A percentile compares a stretch with the other conserved stretches of the same genome.
Evolutionary conservation across 1,140 invertebrate genomes (phyloP).

Genomic region (Stegodyphus mimosarum): DNA sequence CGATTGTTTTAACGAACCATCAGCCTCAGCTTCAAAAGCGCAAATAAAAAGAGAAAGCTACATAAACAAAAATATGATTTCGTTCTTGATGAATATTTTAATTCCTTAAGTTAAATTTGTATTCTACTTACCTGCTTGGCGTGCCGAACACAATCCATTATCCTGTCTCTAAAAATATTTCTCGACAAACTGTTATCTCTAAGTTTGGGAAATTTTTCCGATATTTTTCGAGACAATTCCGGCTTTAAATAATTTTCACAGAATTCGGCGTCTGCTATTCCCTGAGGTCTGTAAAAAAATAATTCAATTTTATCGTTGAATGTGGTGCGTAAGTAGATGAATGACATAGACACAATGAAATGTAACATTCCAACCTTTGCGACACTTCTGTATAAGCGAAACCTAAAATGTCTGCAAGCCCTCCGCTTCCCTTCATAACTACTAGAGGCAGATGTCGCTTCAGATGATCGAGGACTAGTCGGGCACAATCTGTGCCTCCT

Average conservation of each 20-base stretch:
- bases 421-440: slow-evolving; percentile 69
- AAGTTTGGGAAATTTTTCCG: slow-evolving; percentile 66
- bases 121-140: slow-evolving; percentile 62
- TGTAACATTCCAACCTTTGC: slow-evolving; percentile 65
- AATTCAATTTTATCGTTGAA: neutral
- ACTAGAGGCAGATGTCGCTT: slow-evolving; percentile 69
- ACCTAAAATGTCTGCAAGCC: slow-evolving; percentile 68
- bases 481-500: slow-evolving; percentile 67
- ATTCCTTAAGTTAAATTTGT: too few relatives aligned
- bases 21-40: too few relatives aligned
- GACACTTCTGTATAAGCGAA: slow-evolving; percentile 68
- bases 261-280: slow-evolving; percentile 66
- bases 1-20: too few relatives aligned
- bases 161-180: slow-evolving; percentile 67
- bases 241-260: slow-evolving; percentile 68
- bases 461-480: slow-evolving; percentile 67
- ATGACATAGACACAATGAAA: neutral
- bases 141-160: slow-evolving; percentile 67
- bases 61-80: neutral
- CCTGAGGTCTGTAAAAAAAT: slow-evolving; percentile 54
- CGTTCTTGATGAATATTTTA: neutral
- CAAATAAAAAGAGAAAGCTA: neutral
- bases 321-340: neutral
- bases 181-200: slow-evolving; percentile 63
- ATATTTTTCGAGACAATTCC: slow-evolving; percentile 68